These are phyloP conservation scores for Hemicrepidius hirtus DNA, from an alignment of 2,888 invertebrate genomes.

Conservation along the genomic window DNA sequence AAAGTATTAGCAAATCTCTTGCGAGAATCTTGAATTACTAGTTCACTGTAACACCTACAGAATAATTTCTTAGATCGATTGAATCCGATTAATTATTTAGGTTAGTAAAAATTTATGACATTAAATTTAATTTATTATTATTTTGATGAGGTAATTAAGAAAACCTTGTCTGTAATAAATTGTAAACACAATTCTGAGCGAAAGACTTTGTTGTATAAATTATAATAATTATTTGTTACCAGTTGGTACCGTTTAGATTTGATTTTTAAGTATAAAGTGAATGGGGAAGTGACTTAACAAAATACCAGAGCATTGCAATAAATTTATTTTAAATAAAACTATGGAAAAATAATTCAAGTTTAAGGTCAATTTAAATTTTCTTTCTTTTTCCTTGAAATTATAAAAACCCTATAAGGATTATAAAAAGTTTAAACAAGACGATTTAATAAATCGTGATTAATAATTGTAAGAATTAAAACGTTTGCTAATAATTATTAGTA, in stretches of 20 bases:
- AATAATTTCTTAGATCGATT: conserved; percentile 3
- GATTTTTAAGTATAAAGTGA: conserved; percentile 4
- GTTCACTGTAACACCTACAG: conserved; percentile 8
- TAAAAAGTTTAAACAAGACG: no score
- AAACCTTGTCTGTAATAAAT: no score
- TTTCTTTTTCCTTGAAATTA: no score
- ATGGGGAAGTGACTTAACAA: conserved; percentile 17
- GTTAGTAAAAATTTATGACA: neutral
- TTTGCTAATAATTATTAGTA: neutral
- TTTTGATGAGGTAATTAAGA: neutral
- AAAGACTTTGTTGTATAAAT: conserved; percentile 15
- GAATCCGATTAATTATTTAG: neutral
- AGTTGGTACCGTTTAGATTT: conserved; percentile 1
- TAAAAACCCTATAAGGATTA: no score
- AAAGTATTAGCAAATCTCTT: conserved; percentile 1
- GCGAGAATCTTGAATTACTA: conserved; percentile 15
- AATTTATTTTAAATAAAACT: neutral
- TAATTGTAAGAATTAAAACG: neutral
- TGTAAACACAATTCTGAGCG: neutral
- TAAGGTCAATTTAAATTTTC: no score
- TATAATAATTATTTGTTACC: conserved; percentile 8
- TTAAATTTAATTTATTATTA: conserved; percentile 5
- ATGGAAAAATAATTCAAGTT: no score
- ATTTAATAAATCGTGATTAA: neutral
- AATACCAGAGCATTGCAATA: neutral